Conservation (phyloP, 2,888 invertebrate species). For the Ormyrus pomaceus region DNA sequence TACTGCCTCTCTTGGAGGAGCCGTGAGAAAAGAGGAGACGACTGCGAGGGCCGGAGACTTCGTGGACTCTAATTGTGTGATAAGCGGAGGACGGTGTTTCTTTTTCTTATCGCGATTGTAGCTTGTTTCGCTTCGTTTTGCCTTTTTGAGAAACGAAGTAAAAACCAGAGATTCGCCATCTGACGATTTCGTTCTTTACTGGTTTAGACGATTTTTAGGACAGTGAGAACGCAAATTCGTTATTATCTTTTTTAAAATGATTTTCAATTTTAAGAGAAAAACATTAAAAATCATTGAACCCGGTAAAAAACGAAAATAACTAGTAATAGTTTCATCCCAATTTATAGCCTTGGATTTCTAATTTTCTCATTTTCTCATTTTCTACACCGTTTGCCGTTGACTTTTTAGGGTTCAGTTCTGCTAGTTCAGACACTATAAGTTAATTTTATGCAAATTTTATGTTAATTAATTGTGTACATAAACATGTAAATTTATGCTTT, state of each 20-base stretch:
- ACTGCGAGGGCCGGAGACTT: conserved; percentile 3
- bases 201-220: conserved; percentile 11
- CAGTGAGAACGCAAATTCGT: too few species aligned
- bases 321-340: background rate
- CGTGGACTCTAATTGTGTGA: conserved; percentile 71
- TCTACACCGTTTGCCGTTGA: background rate
- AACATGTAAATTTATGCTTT: conserved; percentile 35
- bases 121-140: background rate
- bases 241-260: too few species aligned
- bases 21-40: conserved; percentile 39
- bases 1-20: background rate
- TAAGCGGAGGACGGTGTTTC: conserved; percentile 67
- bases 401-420: conserved; percentile 15
- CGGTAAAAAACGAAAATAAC: too few species aligned
- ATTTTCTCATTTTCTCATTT: background rate
- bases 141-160: background rate
- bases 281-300: too few species aligned
- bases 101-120: background rate
- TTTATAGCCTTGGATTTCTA: conserved; percentile 9
- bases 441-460: conserved; percentile 32
- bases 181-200: conserved; percentile 10
- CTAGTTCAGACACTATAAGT: background rate
- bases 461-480: conserved; percentile 23
- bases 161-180: background rate
- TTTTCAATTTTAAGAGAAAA: too few species aligned